Percentiles rank a stretch among this genome's conserved stretches.
phyloP scores from a whole-genome alignment of 2,113 vertebrate species.

The Micronycteris hirsuta region DNA sequence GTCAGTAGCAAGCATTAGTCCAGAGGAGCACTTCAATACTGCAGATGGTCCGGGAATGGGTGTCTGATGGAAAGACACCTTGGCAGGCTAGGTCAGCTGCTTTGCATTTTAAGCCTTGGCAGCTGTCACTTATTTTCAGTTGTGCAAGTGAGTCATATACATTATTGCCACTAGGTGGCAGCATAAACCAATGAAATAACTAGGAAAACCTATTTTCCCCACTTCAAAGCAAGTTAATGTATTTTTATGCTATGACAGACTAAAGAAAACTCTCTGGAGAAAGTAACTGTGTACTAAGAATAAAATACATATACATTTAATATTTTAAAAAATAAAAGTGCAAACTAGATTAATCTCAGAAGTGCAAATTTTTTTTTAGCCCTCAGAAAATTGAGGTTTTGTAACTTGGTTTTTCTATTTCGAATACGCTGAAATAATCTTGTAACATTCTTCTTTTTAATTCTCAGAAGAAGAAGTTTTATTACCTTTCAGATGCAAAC shows the following conservation, averaged over 20 bases:
- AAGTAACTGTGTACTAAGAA: not conserved
- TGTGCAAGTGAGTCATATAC: not conserved
- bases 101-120: not conserved
- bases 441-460: constrained; percentile 53
- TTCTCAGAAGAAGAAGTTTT: constrained; percentile 57
- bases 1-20: not conserved
- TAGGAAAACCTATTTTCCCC: not conserved
- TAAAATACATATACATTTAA: not conserved
- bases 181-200: constrained; percentile 50
- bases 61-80: not conserved
- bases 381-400: constrained; percentile 18
- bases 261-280: not conserved
- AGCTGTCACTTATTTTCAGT: not conserved
- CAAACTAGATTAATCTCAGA: not conserved
- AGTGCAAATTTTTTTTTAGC: not conserved
- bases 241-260: not conserved
- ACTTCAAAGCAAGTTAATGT: not conserved
- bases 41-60: not conserved
- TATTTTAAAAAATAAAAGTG: not conserved
- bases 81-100: rapidly evolving
- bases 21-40: not conserved
- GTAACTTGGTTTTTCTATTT: constrained; percentile 40
- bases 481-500: constrained; percentile 50
- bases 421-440: constrained; percentile 54
- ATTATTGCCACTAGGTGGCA: constrained; percentile 75